Base-by-base conservation (phyloP, 2,113 vertebrate species). In the Zosterops hypoxanthus region DNA sequence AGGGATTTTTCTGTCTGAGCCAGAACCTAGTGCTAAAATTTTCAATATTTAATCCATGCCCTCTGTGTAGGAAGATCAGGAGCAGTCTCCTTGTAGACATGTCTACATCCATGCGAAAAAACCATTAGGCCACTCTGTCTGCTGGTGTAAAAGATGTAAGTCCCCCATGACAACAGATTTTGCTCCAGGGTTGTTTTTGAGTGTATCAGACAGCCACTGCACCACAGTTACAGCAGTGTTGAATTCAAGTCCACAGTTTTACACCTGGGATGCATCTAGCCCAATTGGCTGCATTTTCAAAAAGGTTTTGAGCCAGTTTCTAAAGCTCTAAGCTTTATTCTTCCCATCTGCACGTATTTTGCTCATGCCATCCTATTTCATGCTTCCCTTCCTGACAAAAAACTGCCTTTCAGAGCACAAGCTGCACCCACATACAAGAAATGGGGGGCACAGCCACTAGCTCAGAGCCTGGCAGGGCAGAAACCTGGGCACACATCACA, bases 271-370 rank as follows among this genome's bases (percentile, higher is more conserved):
- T 34, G 18, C 39, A 60, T 24, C 33, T 63, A 57, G 55, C 57
- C 71, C 70, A 70, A 17, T 0, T 94, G 86, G 66, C 77, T 68
- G 71, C 63, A 25, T 78, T 88, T 80, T 56, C 81, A 85, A 72
- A 65, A 49, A 66, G 42, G 29, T 77, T 94, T 84, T 41, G 31
- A 80, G 84, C n/a, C 41, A 68, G 65, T 60, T 93, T 56, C n/a
- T 49, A 83, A 92, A 82, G 57, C 81, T 86, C 57, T 28, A 39
- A 86, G 83, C 73, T 96, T 91, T 91, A 41, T 73, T 91, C 72
- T 65, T 59, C 71, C 73, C 60, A 83, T 80, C 76, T 86, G 82
- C 34, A 71, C 0, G 0, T 57, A 65, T 91, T 86, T 83, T 84
- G 34, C 64, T 86, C 28, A 4, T 39, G 39, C 69, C 44, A 34